Percentiles rank a stretch among this genome's conserved stretches.
Conservation (phyloP, 2,113 vertebrate genomes). For the Ceratotherium simum region DNA sequence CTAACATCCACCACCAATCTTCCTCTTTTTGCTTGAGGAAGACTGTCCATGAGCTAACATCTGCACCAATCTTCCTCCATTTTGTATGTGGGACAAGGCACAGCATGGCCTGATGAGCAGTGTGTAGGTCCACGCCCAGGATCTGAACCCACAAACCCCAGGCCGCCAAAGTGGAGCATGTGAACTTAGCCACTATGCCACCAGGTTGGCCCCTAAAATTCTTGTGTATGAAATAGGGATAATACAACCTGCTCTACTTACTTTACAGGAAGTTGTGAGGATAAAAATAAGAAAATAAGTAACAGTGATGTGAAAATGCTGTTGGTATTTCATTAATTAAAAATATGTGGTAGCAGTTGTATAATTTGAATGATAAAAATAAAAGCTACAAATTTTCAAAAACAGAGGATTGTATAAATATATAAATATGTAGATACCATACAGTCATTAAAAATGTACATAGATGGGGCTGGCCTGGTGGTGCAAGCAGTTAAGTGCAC, state of each 20-base stretch:
- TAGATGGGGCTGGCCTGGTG: background rate
- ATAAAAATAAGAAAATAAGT: slow-evolving; percentile 4
- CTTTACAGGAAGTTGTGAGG: background rate
- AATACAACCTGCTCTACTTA: background rate
- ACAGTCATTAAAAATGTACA: background rate
- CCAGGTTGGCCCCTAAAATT: background rate
- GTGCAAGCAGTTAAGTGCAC: too few species aligned
- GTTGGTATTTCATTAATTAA: background rate
- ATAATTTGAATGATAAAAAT: slow-evolving; percentile 13
- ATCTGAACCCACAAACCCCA: too few species aligned
- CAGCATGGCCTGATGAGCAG: too few species aligned
- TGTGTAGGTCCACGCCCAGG: too few species aligned
- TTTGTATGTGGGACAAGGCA: too few species aligned
- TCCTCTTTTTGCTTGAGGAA: too few species aligned
- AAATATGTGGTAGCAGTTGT: background rate
- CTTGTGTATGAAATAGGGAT: background rate
- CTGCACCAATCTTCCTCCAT: too few species aligned
- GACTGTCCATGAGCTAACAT: too few species aligned
- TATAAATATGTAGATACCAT: background rate
- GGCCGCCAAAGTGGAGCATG: too few species aligned
- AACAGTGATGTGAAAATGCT: background rate
- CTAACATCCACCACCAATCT: too few species aligned
- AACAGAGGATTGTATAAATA: background rate
- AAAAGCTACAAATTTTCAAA: background rate
- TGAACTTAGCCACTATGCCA: too few species aligned